Conservation (phyloP, 1,140 invertebrate species). For the Drosophila triauraria region DNA sequence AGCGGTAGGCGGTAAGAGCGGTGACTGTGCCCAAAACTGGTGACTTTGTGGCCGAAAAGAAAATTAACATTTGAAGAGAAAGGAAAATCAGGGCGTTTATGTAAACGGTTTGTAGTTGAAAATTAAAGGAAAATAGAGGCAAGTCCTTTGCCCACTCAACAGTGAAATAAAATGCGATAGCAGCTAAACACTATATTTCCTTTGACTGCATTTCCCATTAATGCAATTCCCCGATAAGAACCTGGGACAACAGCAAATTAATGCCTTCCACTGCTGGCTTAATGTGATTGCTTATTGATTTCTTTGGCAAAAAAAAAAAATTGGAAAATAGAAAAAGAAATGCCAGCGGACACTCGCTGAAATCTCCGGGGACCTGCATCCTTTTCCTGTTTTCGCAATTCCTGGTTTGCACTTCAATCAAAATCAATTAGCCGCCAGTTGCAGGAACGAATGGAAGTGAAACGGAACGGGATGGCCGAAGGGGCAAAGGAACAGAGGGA, state of each 20-base stretch:
- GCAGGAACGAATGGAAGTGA: conserved; percentile 4
- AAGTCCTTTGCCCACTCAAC: no score
- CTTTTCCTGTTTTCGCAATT: conserved; percentile 5
- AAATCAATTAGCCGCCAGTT: conserved; percentile 17
- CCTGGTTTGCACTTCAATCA: conserved; percentile 3
- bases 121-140: no score
- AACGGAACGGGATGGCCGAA: neutral
- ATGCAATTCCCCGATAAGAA: neutral
- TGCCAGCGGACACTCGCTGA: neutral
- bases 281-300: conserved; percentile 31
- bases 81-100: neutral
- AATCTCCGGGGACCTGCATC: conserved; percentile 9
- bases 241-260: neutral
- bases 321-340: neutral
- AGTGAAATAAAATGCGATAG: no score
- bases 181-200: no score
- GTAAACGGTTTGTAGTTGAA: neutral
- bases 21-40: conserved; percentile 23
- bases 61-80: neutral
- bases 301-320: neutral
- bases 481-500: neutral
- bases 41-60: conserved; percentile 1
- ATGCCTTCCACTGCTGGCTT: neutral
- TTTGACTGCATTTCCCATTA: neutral
- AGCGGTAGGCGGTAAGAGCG: neutral